phyloP scores from a whole-genome alignment of 2,888 invertebrate genomes.

The Aspidiotus destructor region DNA sequence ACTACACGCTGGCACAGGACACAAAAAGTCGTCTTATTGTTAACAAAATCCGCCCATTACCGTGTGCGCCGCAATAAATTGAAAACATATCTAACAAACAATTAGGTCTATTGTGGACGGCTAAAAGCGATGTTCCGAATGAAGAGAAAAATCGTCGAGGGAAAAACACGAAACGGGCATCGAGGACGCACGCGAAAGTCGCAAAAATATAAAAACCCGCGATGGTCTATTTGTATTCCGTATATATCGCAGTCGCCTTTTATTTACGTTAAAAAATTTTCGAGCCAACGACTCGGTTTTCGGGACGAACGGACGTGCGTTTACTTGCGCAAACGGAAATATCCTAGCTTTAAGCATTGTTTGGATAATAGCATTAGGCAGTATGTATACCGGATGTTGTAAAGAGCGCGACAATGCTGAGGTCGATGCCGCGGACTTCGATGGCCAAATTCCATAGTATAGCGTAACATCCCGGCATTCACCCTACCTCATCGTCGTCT shows the following conservation, averaged over 20 bases:
- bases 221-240: constrained; percentile 31
- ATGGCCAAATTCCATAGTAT: constrained; percentile 24
- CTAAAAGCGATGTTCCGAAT: constrained; percentile 32
- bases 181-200: not conserved
- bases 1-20: no score
- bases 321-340: constrained; percentile 28
- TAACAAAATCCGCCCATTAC: constrained; percentile 31
- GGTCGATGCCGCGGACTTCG: constrained; percentile 18
- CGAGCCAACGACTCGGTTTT: constrained; percentile 24
- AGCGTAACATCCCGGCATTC: not conserved
- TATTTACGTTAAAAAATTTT: constrained; percentile 32
- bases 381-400: constrained; percentile 30
- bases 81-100: constrained; percentile 31
- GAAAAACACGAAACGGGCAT: not conserved
- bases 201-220: constrained; percentile 23
- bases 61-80: constrained; percentile 30
- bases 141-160: constrained; percentile 24
- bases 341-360: constrained; percentile 30
- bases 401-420: constrained; percentile 30
- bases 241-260: constrained; percentile 24
- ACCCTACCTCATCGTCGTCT: not conserved
- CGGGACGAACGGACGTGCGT: constrained; percentile 28
- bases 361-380: constrained; percentile 26
- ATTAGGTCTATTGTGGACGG: constrained; percentile 31
- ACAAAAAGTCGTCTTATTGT: constrained; percentile 26